phyloP scores from a whole-genome alignment of 1,140 invertebrate genomes.

The Coenobita brevimanus region DNA sequence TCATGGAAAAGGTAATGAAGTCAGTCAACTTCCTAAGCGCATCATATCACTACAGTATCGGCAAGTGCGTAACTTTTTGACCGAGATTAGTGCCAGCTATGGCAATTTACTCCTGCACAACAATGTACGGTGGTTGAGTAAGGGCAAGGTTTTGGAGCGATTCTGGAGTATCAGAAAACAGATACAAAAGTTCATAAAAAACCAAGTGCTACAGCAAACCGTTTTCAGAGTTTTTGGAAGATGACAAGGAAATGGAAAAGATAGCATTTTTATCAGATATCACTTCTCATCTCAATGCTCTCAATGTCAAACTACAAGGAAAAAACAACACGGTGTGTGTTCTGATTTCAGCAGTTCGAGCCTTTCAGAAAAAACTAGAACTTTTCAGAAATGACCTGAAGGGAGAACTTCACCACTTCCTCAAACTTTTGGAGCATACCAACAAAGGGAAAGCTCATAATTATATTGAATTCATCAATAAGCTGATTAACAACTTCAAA shows the following conservation, averaged over 20 bases:
- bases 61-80: background rate
- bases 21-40: conserved; percentile 18
- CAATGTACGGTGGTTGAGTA: conserved; percentile 8
- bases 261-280: conserved; percentile 6
- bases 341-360: conserved; percentile 8
- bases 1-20: too few relatives aligned
- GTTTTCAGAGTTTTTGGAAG: too few relatives aligned
- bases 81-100: background rate
- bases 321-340: conserved; percentile 8
- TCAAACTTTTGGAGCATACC: conserved; percentile 14
- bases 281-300: background rate
- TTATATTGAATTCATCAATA: conserved; percentile 71
- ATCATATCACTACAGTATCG: background rate
- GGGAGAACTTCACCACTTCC: conserved; percentile 9
- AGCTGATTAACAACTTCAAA: conserved; percentile 25
- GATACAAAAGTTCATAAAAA: too few relatives aligned
- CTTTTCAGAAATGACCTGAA: conserved; percentile 20
- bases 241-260: too few relatives aligned
- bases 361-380: conserved; percentile 15
- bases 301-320: conserved; percentile 17
- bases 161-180: background rate
- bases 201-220: too few relatives aligned
- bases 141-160: background rate
- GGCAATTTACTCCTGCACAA: conserved; percentile 2
- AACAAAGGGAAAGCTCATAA: conserved; percentile 7